Percentiles rank a stretch among this genome's conserved stretches.
phyloP scores from a whole-genome alignment of 1,140 invertebrate species.

The Aphelenchoides avenae region DNA sequence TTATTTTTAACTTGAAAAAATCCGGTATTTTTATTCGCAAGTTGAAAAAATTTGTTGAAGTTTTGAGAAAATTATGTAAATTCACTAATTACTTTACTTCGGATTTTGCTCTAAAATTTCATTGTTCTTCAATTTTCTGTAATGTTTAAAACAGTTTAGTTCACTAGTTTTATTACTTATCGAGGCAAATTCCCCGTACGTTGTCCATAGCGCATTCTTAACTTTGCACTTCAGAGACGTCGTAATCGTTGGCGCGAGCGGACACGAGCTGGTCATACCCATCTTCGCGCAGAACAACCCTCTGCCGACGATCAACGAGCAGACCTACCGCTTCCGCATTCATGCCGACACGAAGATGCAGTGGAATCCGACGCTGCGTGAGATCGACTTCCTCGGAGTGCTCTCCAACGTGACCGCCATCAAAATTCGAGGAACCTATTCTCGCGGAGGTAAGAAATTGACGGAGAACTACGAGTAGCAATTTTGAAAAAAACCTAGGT shows the following conservation, averaged over 20 bases:
- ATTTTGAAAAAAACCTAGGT: too few species aligned
- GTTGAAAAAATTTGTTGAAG: too few species aligned
- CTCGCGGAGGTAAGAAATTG: constrained; percentile 65
- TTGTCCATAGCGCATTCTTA: too few species aligned
- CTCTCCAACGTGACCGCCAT: constrained; percentile 86
- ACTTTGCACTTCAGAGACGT: constrained; percentile 73
- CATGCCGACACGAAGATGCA: constrained; percentile 74
- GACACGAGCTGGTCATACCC: constrained; percentile 74
- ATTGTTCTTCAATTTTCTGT: too few species aligned
- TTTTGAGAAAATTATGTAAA: too few species aligned
- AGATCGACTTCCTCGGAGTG: constrained; percentile 82
- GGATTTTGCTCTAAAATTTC: background rate
- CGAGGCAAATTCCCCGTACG: too few species aligned
- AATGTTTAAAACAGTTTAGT: too few species aligned
- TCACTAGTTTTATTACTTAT: too few species aligned
- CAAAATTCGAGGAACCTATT: constrained; percentile 86
- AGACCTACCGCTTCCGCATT: constrained; percentile 73
- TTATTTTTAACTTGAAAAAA: too few species aligned
- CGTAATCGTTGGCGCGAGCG: constrained; percentile 76
- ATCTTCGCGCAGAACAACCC: constrained; percentile 87
- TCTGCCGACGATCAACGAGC: constrained; percentile 68
- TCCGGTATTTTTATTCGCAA: too few species aligned
- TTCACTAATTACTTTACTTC: too few species aligned
- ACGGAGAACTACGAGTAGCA: constrained; percentile 37
- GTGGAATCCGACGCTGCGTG: constrained; percentile 72